Conservation (phyloP, 2,113 vertebrate species). For the Alces alces region DNA sequence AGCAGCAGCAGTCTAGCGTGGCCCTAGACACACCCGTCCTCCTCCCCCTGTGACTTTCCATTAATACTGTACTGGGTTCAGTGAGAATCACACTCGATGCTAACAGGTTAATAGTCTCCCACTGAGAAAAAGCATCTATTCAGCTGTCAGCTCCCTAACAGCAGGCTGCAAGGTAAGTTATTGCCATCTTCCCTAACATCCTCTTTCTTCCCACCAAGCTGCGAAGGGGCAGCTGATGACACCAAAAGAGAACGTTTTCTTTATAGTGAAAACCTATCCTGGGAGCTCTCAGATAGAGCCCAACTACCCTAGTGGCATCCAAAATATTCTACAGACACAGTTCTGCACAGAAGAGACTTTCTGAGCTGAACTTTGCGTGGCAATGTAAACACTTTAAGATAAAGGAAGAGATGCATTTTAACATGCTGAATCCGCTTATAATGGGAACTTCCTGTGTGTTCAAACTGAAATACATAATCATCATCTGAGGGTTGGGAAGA, state of each 20-base stretch:
- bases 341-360: neutral
- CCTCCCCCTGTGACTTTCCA: neutral
- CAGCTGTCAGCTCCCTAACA: constrained; percentile 30
- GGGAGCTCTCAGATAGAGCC: neutral
- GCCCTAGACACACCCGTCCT: neutral
- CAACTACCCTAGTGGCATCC: neutral
- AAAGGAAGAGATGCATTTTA: neutral
- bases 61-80: constrained; percentile 34
- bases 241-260: constrained; percentile 11
- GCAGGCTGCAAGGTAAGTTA: constrained; percentile 52
- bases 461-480: neutral
- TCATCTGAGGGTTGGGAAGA: neutral
- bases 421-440: neutral
- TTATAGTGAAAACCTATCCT: neutral
- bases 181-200: constrained; percentile 31
- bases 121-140: constrained; percentile 61
- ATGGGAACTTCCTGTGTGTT: neutral
- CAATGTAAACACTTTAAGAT: neutral
- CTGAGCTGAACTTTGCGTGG: neutral
- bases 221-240: neutral
- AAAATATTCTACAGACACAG: neutral
- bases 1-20: neutral
- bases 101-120: constrained; percentile 57
- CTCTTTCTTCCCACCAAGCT: constrained; percentile 36
- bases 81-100: neutral